phyloP scores from a whole-genome alignment of 2,888 invertebrate genomes.

The Lymantria dispar region DNA sequence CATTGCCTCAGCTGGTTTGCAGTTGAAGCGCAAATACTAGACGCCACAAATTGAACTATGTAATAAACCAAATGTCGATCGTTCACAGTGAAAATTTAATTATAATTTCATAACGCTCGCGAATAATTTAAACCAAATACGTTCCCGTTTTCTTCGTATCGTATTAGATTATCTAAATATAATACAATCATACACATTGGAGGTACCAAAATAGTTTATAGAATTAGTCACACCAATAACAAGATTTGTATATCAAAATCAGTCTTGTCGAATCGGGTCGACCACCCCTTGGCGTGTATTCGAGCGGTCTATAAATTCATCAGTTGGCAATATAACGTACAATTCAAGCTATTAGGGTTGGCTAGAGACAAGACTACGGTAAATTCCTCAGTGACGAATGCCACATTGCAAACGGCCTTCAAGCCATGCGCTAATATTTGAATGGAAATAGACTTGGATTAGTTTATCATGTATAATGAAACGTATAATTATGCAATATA shows the following conservation, averaged over 20 bases:
- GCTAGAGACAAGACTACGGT: conserved; percentile 41
- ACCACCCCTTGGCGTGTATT: conserved; percentile 19
- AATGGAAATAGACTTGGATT: conserved; percentile 25
- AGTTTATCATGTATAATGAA: too few relatives aligned
- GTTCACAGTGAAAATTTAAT: not conserved
- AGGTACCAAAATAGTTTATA: conserved; percentile 13
- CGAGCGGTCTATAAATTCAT: conserved; percentile 38
- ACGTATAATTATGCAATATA: too few relatives aligned
- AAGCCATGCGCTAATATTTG: conserved; percentile 32
- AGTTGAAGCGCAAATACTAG: conserved; percentile 37
- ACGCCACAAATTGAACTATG: conserved; percentile 11
- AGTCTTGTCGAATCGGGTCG: conserved; percentile 25
- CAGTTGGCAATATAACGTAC: conserved; percentile 19
- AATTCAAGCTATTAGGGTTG: conserved; percentile 46
- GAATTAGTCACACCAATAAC: conserved; percentile 1
- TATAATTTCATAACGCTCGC: not conserved
- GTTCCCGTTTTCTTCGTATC: not conserved
- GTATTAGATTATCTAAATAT: not conserved
- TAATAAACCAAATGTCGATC: conserved; percentile 8
- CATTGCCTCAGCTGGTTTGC: conserved; percentile 49
- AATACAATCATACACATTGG: conserved; percentile 11
- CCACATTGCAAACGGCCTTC: conserved; percentile 35
- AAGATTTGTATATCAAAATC: conserved; percentile 19
- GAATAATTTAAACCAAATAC: not conserved
- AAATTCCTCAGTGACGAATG: conserved; percentile 49